phyloP scores from a whole-genome alignment of 2,113 vertebrate species.

The Suncus etruscus region DNA sequence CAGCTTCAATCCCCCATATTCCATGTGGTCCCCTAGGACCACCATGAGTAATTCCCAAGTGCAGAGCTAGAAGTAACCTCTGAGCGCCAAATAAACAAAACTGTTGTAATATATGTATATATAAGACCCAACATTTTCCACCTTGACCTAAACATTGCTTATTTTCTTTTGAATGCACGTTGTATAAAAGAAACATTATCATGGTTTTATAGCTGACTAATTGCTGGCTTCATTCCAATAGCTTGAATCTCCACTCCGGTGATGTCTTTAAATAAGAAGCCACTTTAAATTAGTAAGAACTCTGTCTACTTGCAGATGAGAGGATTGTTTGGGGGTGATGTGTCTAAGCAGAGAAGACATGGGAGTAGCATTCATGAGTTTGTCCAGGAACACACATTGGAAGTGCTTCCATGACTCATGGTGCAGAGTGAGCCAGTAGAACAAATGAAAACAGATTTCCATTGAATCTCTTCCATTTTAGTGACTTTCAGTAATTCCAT shows the following conservation, averaged over 20 bases:
- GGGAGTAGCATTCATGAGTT: not conserved
- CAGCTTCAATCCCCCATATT: no score
- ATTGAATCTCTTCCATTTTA: not conserved
- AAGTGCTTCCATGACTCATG: not conserved
- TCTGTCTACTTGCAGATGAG: not conserved
- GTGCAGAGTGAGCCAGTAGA: not conserved
- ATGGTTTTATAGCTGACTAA: not conserved
- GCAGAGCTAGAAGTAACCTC: no score
- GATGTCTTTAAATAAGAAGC: slow-evolving; percentile 1
- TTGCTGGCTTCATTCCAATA: slow-evolving; percentile 38
- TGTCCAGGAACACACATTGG: not conserved
- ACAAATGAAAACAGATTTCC: not conserved
- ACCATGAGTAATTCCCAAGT: no score
- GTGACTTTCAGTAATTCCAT: not conserved
- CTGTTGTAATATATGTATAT: no score
- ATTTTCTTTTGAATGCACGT: slow-evolving; percentile 41
- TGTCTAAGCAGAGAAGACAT: not conserved
- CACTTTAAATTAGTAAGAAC: not conserved
- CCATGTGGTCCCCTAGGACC: no score
- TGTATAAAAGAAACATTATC: not conserved
- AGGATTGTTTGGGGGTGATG: not conserved
- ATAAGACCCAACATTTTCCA: not conserved
- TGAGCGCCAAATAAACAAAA: no score
- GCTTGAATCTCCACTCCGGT: slow-evolving; percentile 16
- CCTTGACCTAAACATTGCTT: not conserved